phyloP scores from a whole-genome alignment of 2,888 invertebrate genomes.

The Philereme vetulata region DNA sequence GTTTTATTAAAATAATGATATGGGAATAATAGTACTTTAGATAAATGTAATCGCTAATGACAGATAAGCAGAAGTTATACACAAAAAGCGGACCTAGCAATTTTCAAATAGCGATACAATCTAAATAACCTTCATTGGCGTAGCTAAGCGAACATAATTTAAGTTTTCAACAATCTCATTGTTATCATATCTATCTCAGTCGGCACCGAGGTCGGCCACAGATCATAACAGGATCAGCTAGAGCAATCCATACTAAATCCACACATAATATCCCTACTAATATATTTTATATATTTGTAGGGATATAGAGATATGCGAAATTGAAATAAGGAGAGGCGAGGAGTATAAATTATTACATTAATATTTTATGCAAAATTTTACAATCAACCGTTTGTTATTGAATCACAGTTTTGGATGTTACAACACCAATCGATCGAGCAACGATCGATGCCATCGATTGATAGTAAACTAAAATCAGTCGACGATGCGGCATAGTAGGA shows the following conservation, averaged over 20 bases:
- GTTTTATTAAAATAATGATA: constrained; percentile 39
- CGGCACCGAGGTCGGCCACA: constrained; percentile 39
- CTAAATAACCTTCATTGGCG: constrained; percentile 57
- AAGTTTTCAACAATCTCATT: constrained; percentile 69
- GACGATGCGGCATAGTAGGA: too few relatives aligned
- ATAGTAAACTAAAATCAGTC: too few relatives aligned
- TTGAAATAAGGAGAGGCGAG: too few relatives aligned
- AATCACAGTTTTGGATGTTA: too few relatives aligned
- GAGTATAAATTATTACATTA: too few relatives aligned
- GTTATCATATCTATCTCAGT: constrained; percentile 59
- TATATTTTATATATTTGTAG: too few relatives aligned
- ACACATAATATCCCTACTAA: too few relatives aligned
- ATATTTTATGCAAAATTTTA: too few relatives aligned
- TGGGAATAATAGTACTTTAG: constrained; percentile 49
- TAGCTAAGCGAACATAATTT: constrained; percentile 58
- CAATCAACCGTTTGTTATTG: too few relatives aligned
- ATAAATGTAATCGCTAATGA: constrained; percentile 45
- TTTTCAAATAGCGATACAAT: constrained; percentile 57
- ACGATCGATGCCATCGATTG: too few relatives aligned
- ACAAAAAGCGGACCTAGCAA: constrained; percentile 52
- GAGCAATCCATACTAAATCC: background rate
- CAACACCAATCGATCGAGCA: too few relatives aligned
- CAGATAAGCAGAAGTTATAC: constrained; percentile 47
- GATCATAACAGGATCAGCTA: constrained; percentile 5
- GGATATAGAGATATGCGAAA: too few relatives aligned